Conservation (phyloP, 2,888 invertebrate species). For the Agrotis segetum region DNA sequence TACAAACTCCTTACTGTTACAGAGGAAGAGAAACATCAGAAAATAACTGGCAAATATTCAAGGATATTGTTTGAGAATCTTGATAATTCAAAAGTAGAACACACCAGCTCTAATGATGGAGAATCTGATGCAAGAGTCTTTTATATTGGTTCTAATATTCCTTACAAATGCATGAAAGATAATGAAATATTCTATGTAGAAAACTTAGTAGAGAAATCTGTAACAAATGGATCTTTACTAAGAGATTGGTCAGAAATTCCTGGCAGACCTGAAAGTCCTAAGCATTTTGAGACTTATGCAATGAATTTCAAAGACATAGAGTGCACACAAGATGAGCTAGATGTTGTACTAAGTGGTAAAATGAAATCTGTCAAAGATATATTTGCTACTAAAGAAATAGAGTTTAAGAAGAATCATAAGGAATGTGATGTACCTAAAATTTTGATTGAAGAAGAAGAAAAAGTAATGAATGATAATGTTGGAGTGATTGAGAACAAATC, state of each 20-base stretch:
- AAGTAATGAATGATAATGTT: not conserved
- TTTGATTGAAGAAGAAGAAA: constrained; percentile 21
- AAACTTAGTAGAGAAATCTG: constrained; percentile 84
- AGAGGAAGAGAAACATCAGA: constrained; percentile 78
- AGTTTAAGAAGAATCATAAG: constrained; percentile 6
- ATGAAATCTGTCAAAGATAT: constrained; percentile 73
- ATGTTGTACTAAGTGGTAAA: constrained; percentile 81
- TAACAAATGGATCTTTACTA: constrained; percentile 87
- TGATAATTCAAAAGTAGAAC: constrained; percentile 40
- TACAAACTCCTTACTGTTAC: constrained; percentile 78
- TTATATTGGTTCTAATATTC: constrained; percentile 74
- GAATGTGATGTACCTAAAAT: constrained; percentile 16
- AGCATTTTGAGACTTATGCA: constrained; percentile 57
- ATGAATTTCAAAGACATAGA: constrained; percentile 79
- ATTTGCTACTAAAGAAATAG: constrained; percentile 59
- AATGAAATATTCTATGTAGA: constrained; percentile 85
- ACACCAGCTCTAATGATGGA: constrained; percentile 39
- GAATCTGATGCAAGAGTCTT: constrained; percentile 63
- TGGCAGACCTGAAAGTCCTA: constrained; percentile 92
- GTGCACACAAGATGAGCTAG: constrained; percentile 81
- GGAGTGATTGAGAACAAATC: constrained; percentile 6
- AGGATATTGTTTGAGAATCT: constrained; percentile 78
- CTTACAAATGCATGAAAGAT: constrained; percentile 75
- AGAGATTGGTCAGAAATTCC: constrained; percentile 92
- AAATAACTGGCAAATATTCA: constrained; percentile 79